Evolutionary conservation across 1,140 invertebrate species (phyloP), one percentile per base, ranked within the genome.

Genomic region (Magallana ariakensis): DNA sequence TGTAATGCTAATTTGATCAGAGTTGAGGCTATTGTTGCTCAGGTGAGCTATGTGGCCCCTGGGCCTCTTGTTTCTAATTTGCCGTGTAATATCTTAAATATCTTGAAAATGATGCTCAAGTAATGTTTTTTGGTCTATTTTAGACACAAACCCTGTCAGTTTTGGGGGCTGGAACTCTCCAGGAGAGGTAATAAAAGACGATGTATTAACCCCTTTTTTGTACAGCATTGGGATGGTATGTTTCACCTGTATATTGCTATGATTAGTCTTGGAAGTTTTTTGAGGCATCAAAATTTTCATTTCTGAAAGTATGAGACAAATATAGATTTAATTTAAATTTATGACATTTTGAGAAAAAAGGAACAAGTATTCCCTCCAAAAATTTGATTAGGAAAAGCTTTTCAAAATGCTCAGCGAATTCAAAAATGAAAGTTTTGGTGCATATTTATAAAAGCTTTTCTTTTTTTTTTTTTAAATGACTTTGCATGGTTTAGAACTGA

Each of bases 141-240:
- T 60, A 75, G 66, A 75, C 10, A 19, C 66, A 75, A 13, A 19
- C 33, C 22, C 66, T 75, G 66, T 75, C 26, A 26, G 1, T 26
- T 75, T 75, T 22, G 66, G 66, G 22, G 66, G 66, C 11, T 11
- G 66, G 22, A 22, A 26, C 22, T 22, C 66, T 33, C 5, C 66
- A 26, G 66, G 66, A 75, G 66, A 75, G 66, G 66, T 75, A 75
- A 33, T 60, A 60, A 60, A 60, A 60, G 22, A 22, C 22, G 19
- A 70, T 66, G 62, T n/a, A 19, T 66, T 66, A 66, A 26, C n/a
- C 19, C 62, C 62, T 70, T 6, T 26, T 70, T 70, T 70, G 19
- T 70, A 26, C 19, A 70, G 62, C 62, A 70, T 6, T 60, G 58
- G 58, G 10, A 60, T 60, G 58, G 58, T 60, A 60, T 60, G 58